A percentile compares a stretch with the other conserved stretches of the same genome.
Evolutionary conservation across 1,140 invertebrate genomes (phyloP).

Genomic region (Drosophila pruinosa): DNA sequence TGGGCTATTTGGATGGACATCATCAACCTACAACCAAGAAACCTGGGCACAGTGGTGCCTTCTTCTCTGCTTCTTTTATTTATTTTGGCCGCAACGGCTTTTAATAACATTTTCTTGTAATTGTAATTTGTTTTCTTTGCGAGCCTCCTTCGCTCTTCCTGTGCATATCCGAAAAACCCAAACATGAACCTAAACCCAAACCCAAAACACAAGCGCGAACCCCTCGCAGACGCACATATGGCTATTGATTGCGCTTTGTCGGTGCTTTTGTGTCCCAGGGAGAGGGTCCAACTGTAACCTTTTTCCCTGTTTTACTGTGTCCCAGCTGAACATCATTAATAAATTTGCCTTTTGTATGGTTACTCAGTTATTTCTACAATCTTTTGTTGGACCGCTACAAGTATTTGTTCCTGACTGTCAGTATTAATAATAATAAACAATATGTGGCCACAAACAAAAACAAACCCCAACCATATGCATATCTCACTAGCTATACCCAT

Average conservation of each 20-base stretch:
- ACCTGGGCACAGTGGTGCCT: slow-evolving; percentile 28
- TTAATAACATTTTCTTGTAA: slow-evolving; percentile 83
- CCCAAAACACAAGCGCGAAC: not conserved
- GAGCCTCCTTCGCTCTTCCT: slow-evolving; percentile 32
- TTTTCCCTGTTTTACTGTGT: slow-evolving; percentile 46
- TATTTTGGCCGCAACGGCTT: slow-evolving; percentile 60
- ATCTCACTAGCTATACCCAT: slow-evolving; percentile 25
- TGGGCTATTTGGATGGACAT: slow-evolving; percentile 54
- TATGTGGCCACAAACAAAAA: too few relatives aligned
- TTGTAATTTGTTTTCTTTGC: slow-evolving; percentile 81
- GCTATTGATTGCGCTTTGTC: slow-evolving; percentile 46
- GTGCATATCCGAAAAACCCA: slow-evolving; percentile 12
- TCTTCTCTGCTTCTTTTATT: slow-evolving; percentile 42
- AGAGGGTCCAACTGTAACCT: slow-evolving; percentile 55
- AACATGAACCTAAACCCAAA: not conserved
- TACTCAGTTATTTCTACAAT: slow-evolving; percentile 51
- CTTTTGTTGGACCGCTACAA: slow-evolving; percentile 57
- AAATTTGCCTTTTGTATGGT: slow-evolving; percentile 69
- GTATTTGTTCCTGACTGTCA: slow-evolving; percentile 74
- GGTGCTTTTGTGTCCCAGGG: slow-evolving; percentile 61
- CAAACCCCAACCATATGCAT: slow-evolving; percentile 41
- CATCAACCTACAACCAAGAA: slow-evolving; percentile 40
- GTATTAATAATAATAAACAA: slow-evolving; percentile 81
- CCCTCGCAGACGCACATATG: slow-evolving; percentile 9
- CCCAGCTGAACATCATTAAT: slow-evolving; percentile 68